Percentiles rank a stretch among this genome's conserved stretches.
Conservation (phyloP, 2,113 vertebrate species). For the Brienomyrus brachyistius region DNA sequence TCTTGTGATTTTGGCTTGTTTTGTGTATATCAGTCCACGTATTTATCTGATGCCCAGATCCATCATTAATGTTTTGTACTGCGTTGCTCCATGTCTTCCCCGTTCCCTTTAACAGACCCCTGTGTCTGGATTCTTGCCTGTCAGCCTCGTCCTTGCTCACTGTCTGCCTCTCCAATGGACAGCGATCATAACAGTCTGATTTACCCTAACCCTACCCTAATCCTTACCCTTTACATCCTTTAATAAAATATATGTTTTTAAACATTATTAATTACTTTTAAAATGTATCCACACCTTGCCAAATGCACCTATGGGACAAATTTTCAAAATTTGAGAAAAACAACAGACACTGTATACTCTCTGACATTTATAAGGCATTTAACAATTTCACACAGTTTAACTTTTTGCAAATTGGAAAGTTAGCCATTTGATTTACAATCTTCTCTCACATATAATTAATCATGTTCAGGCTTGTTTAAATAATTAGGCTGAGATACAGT, state of each 20-base stretch:
- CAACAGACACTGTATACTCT: not conserved
- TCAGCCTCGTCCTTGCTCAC: too few species aligned
- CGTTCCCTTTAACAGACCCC: too few species aligned
- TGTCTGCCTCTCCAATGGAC: too few species aligned
- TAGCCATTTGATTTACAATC: not conserved
- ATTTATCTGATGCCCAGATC: too few species aligned
- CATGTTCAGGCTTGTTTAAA: not conserved
- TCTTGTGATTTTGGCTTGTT: too few species aligned
- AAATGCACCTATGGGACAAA: not conserved
- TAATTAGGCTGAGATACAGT: not conserved
- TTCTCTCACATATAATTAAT: not conserved
- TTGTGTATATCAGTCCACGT: too few species aligned
- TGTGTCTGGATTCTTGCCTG: too few species aligned
- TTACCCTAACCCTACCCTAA: too few species aligned
- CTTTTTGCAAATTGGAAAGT: not conserved
- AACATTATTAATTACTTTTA: not conserved
- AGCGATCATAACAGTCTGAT: too few species aligned
- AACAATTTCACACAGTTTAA: not conserved
- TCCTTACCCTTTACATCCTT: too few species aligned
- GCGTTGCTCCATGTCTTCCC: too few species aligned
- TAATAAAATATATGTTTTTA: not conserved
- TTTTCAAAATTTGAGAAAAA: not conserved
- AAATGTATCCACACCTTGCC: not conserved
- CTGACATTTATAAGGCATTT: not conserved
- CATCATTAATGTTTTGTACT: too few species aligned